phyloP scores from a whole-genome alignment of 2,888 invertebrate genomes.

The Pseudococcus longispinus region DNA sequence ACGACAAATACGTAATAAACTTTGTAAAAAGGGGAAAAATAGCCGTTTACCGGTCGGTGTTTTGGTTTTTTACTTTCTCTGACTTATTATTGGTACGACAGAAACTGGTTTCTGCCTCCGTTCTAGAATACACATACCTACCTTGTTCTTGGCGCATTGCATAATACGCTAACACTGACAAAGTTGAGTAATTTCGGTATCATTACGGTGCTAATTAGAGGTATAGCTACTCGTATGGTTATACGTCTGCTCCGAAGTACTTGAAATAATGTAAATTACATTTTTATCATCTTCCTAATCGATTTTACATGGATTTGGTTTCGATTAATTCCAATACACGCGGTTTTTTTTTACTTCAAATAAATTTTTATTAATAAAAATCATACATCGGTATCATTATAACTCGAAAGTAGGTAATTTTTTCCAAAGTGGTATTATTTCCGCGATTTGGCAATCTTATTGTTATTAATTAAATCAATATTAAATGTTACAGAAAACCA shows the following conservation, averaged over 20 bases:
- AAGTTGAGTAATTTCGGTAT: constrained; percentile 54
- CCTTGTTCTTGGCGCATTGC: constrained; percentile 43
- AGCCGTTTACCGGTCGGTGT: constrained; percentile 11
- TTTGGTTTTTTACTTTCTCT: constrained; percentile 52
- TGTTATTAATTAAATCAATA: background rate
- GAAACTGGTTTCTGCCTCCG: constrained; percentile 49
- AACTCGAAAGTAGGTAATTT: background rate
- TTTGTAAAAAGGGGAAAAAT: constrained; percentile 37
- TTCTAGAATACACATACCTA: constrained; percentile 49
- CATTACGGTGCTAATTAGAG: constrained; percentile 51
- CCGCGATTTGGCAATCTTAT: background rate
- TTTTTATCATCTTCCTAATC: constrained; percentile 43
- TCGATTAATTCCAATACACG: background rate
- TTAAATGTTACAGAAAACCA: background rate
- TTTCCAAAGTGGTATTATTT: background rate
- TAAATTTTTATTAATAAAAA: background rate
- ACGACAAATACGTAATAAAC: constrained; percentile 26
- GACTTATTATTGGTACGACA: constrained; percentile 47
- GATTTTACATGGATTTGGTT: background rate
- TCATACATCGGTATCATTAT: background rate
- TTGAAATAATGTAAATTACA: constrained; percentile 31
- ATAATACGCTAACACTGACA: constrained; percentile 43
- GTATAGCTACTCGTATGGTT: constrained; percentile 20
- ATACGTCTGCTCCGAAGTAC: background rate
- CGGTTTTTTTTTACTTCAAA: background rate